Conservation (phyloP, 2,113 vertebrate species). For the Misgurnus mizolepis region DNA sequence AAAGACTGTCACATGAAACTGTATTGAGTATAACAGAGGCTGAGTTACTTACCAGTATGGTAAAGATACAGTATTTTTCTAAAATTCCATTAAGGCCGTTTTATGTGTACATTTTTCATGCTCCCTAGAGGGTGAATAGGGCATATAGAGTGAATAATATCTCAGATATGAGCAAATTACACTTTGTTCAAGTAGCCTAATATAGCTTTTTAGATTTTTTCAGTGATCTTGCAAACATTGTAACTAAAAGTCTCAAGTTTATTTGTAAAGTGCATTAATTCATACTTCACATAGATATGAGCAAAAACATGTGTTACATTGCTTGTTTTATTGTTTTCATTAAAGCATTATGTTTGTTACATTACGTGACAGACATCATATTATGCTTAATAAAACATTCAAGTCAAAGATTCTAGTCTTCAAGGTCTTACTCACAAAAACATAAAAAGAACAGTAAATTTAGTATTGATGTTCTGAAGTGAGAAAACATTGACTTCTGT, state of each 20-base stretch:
- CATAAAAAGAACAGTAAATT: no score
- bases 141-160: not conserved
- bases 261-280: no score
- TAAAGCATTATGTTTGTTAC: not conserved
- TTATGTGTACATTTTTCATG: constrained; percentile 1
- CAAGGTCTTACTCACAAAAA: no score
- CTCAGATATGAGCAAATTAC: not conserved
- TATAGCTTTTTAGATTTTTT: no score
- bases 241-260: no score
- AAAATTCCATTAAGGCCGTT: not conserved
- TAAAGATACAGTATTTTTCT: not conserved
- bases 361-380: not conserved
- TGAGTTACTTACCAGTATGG: constrained; percentile 1
- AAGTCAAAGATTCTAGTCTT: no score
- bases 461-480: no score
- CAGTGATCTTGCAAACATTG: no score
- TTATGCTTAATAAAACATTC: not conserved
- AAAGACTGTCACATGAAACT: not conserved
- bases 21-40: not conserved
- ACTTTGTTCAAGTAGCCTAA: not conserved
- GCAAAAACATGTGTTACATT: not conserved
- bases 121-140: not conserved
- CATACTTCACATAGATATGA: no score
- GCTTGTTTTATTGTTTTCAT: not conserved
- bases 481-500: no score